Evolutionary conservation across 1,140 invertebrate genomes (phyloP).

Genomic region (Himalopsyche phryganea): DNA sequence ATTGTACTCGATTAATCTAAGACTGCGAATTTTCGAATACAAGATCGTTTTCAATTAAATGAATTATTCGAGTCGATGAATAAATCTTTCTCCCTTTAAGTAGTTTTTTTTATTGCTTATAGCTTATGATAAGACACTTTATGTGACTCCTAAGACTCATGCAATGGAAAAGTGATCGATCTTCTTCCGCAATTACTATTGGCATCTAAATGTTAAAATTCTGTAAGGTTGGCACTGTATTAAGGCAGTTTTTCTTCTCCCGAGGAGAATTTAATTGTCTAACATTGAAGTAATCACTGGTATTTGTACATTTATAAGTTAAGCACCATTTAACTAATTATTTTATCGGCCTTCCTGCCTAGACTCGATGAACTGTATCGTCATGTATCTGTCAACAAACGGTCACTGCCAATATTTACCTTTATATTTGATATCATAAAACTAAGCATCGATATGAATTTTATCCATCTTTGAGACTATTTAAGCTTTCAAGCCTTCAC

Average conservation of each 20-base stretch:
- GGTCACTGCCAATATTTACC: neutral
- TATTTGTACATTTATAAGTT: constrained; percentile 26
- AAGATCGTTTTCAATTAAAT: no score
- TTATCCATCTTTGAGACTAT: neutral
- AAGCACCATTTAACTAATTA: constrained; percentile 17
- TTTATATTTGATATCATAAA: neutral
- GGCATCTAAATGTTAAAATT: constrained; percentile 13
- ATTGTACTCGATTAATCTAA: neutral
- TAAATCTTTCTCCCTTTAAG: no score
- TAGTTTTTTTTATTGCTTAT: no score
- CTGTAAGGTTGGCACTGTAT: constrained; percentile 16
- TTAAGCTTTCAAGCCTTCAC: neutral
- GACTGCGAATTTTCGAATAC: no score
- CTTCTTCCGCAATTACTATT: no score
- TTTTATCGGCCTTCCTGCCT: neutral
- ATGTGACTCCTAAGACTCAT: no score
- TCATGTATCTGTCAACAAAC: no score
- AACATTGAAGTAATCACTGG: constrained; percentile 23
- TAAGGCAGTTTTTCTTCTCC: constrained; percentile 18
- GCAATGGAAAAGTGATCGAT: no score
- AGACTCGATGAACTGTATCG: neutral
- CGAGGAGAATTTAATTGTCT: neutral
- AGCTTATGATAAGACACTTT: no score
- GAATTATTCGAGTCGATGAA: no score
- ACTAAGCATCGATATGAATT: neutral